These are phyloP conservation scores for Anguilla marmorata DNA, from an alignment of 2,797 vertebrate species.

Conservation along the genomic window DNA sequence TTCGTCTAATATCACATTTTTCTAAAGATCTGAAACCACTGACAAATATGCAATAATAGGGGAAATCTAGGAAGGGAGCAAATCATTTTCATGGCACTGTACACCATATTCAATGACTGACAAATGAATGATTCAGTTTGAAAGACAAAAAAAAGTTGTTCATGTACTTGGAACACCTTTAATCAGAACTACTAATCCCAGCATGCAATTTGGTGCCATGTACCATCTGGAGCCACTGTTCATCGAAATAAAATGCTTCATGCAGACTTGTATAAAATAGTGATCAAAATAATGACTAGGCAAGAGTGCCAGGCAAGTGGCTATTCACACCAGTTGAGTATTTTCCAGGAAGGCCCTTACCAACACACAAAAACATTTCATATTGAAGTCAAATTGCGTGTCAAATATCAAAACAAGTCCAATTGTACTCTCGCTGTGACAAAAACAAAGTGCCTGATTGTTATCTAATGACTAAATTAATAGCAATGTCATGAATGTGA, in stretches of 20 bases:
- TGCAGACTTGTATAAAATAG: constrained; percentile 31
- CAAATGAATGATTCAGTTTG: background rate
- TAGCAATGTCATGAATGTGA: background rate
- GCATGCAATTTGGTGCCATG: background rate
- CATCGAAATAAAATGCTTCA: constrained; percentile 23
- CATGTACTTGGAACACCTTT: background rate
- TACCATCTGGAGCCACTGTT: constrained; percentile 28
- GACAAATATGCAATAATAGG: too few relatives aligned
- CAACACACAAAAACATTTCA: constrained; percentile 41
- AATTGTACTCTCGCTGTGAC: constrained; percentile 34
- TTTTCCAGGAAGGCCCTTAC: constrained; percentile 42
- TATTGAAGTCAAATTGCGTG: constrained; percentile 35
- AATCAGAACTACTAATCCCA: constrained; percentile 33
- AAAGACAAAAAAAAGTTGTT: background rate
- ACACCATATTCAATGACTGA: background rate
- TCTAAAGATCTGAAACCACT: too few relatives aligned
- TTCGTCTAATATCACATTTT: too few relatives aligned
- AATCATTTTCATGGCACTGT: too few relatives aligned
- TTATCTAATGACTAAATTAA: constrained; percentile 28
- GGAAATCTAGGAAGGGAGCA: too few relatives aligned
- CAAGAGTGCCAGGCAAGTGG: constrained; percentile 37
- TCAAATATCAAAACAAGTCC: constrained; percentile 49
- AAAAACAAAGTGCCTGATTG: constrained; percentile 43
- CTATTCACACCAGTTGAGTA: constrained; percentile 39
- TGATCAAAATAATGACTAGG: constrained; percentile 40